Conservation (phyloP, 2,797 vertebrate genomes). For the Trachops cirrhosus region DNA sequence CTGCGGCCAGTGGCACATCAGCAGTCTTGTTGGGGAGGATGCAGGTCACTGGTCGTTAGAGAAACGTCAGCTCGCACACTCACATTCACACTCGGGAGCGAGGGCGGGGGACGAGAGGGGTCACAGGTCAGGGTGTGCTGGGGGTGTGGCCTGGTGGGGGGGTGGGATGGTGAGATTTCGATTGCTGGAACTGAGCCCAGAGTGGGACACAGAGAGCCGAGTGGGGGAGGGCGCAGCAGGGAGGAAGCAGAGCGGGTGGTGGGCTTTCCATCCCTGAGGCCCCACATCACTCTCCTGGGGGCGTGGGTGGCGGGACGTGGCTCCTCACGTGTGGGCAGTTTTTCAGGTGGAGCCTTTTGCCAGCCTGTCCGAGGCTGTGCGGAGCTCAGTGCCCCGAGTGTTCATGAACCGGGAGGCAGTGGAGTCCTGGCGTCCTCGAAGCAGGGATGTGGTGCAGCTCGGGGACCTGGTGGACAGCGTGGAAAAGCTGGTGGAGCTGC, state of each 20-base stretch:
- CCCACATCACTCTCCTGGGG: neutral
- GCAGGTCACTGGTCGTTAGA: neutral
- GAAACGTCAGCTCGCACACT: neutral
- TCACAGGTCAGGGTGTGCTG: neutral
- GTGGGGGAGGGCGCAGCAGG: too few relatives aligned
- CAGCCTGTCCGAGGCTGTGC: slow-evolving; percentile 88
- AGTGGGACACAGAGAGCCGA: too few relatives aligned
- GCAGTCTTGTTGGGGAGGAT: neutral
- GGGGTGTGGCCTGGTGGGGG: neutral
- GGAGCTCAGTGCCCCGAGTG: slow-evolving; percentile 88
- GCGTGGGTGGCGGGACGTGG: neutral
- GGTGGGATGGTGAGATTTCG: neutral
- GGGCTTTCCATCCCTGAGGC: neutral
- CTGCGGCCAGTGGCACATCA: accelerated
- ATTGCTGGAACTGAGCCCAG: neutral
- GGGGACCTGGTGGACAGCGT: slow-evolving; percentile 91
- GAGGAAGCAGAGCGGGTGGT: accelerated
- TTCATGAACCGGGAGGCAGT: slow-evolving; percentile 94
- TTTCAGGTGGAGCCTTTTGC: slow-evolving; percentile 97
- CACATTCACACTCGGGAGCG: neutral
- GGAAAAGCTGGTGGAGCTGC: slow-evolving; percentile 85
- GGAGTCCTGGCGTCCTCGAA: slow-evolving; percentile 83
- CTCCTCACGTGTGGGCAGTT: neutral
- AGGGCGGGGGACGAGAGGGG: neutral
- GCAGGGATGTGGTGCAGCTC: slow-evolving; percentile 87